Percentiles rank a stretch among this genome's conserved stretches.
phyloP scores from a whole-genome alignment of 2,113 vertebrate species.

The Pseudonaja textilis region DNA sequence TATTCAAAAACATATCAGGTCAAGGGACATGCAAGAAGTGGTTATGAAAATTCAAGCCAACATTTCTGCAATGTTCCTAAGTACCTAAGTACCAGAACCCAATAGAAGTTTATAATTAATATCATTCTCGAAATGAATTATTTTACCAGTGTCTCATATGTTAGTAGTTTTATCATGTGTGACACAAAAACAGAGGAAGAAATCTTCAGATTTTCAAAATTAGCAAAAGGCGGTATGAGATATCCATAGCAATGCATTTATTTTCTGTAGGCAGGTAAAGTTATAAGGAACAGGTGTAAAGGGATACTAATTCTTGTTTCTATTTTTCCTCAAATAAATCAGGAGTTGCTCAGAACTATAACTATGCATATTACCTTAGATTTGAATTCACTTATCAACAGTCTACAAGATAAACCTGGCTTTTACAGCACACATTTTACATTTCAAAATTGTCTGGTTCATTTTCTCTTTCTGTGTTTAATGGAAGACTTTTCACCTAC shows the following conservation, averaged over 20 bases:
- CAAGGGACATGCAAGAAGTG: neutral
- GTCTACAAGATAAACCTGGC: neutral
- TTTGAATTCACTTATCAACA: neutral
- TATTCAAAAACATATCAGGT: neutral
- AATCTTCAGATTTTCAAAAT: neutral
- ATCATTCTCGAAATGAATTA: neutral
- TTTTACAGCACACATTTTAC: neutral
- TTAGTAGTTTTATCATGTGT: neutral
- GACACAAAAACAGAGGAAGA: neutral
- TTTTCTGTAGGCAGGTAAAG: neutral
- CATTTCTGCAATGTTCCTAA: neutral
- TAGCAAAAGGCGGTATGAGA: neutral
- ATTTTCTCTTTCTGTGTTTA: neutral
- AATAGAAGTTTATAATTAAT: neutral
- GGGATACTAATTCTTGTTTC: too few relatives aligned
- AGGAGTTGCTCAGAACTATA: neutral
- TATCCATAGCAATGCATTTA: neutral
- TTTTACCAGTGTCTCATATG: neutral
- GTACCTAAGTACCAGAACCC: neutral
- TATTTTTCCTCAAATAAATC: neutral
- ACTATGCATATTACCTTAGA: neutral
- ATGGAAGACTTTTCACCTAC: neutral
- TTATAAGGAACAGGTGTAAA: neutral
- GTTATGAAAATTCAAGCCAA: neutral
- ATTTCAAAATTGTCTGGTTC: neutral